Evolutionary conservation across 2,113 vertebrate genomes (phyloP).

Genomic region (Dromiciops gliroides): DNA sequence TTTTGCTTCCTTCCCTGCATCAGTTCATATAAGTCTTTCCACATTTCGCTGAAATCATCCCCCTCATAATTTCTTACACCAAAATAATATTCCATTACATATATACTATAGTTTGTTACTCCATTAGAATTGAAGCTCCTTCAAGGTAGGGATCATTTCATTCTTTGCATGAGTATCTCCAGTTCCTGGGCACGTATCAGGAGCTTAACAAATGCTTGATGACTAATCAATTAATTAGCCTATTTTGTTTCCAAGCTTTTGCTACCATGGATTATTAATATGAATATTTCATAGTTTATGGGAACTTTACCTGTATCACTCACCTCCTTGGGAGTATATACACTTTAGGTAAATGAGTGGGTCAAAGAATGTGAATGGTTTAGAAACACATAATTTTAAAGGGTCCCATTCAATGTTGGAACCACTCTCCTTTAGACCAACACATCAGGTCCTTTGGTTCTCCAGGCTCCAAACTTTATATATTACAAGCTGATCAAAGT

Average conservation of each 20-base stretch:
- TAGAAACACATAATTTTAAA: constrained; percentile 18
- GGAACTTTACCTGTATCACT: background rate
- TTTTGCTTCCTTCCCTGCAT: background rate
- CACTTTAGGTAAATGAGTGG: background rate
- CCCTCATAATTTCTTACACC: background rate
- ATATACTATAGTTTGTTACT: background rate
- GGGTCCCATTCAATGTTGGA: constrained; percentile 33
- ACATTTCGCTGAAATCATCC: background rate
- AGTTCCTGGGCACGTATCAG: background rate
- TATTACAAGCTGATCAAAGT: background rate
- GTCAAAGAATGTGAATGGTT: background rate
- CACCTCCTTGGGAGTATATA: background rate
- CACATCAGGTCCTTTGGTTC: background rate
- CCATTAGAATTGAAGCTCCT: background rate
- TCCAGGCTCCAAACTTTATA: background rate
- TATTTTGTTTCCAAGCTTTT: background rate
- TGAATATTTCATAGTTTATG: background rate
- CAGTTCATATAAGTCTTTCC: background rate
- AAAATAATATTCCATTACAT: background rate
- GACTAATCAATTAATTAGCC: background rate
- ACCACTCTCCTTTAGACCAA: background rate
- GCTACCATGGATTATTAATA: background rate
- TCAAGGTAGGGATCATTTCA: background rate
- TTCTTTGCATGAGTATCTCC: background rate
- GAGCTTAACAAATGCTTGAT: background rate